Conservation (phyloP, 2,797 vertebrate species). For the Myiothlypis chrysogaster region DNA sequence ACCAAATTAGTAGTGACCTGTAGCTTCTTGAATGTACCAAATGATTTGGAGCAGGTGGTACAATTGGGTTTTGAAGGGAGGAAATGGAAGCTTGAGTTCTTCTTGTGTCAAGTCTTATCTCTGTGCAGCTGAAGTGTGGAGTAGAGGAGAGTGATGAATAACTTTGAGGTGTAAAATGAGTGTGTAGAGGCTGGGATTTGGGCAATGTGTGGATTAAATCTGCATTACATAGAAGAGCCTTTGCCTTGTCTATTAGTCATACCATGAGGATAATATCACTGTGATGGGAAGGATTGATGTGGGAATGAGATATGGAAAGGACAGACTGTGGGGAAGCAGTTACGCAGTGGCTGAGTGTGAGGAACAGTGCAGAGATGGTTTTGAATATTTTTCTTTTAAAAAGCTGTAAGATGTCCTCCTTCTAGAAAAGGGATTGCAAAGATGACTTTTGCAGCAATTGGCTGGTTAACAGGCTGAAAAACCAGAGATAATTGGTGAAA, state of each 20-base stretch:
- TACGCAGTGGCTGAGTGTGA: neutral
- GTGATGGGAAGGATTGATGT: neutral
- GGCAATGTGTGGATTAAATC: neutral
- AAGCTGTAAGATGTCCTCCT: neutral
- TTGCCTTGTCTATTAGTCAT: neutral
- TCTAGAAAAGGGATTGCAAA: neutral
- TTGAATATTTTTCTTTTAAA: neutral
- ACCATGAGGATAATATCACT: neutral
- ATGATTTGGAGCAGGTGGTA: neutral
- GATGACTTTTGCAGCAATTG: neutral
- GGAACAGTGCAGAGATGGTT: neutral
- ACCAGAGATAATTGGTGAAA: neutral
- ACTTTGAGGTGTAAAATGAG: neutral
- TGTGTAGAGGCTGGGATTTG: neutral
- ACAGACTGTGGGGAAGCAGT: neutral
- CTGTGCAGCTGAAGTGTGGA: neutral
- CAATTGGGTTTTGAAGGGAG: neutral
- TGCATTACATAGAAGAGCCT: neutral
- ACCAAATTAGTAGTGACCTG: neutral
- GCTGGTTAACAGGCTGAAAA: neutral
- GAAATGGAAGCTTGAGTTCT: neutral
- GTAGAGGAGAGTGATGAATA: neutral
- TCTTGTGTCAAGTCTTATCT: neutral
- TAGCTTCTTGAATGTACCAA: neutral
- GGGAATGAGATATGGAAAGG: neutral